These are phyloP conservation scores for Tanytarsus gracilentus DNA, from an alignment of 2,888 invertebrate species.

Conservation along the genomic window DNA sequence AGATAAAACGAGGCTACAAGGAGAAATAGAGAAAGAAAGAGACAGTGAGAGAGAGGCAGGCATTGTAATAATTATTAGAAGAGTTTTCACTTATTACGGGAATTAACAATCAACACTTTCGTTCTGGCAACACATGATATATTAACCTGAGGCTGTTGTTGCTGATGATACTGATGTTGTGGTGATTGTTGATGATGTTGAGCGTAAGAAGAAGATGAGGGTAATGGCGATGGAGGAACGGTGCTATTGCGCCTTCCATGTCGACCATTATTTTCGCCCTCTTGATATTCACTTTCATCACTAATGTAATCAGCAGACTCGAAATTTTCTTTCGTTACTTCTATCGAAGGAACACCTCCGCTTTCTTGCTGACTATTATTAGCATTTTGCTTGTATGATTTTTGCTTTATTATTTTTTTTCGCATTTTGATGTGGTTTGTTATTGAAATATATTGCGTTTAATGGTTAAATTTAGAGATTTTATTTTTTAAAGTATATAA, in stretches of 20 bases:
- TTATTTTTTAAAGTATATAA: no score
- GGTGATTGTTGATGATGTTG: slow-evolving; percentile 36
- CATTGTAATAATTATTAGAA: not conserved
- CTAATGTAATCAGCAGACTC: slow-evolving; percentile 36
- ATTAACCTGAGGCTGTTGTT: slow-evolving; percentile 34
- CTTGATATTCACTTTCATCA: slow-evolving; percentile 41
- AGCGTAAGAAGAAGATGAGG: slow-evolving; percentile 32
- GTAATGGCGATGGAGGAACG: slow-evolving; percentile 40
- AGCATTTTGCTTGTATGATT: slow-evolving; percentile 22
- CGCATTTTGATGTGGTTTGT: no score
- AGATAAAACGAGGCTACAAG: no score
- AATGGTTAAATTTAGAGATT: no score
- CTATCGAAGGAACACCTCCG: slow-evolving; percentile 50
- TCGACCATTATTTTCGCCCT: not conserved
- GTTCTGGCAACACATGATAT: slow-evolving; percentile 24
- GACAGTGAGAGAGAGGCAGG: not conserved
- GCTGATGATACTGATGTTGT: slow-evolving; percentile 33
- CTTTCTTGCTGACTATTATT: slow-evolving; percentile 30
- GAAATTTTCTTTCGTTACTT: slow-evolving; percentile 75
- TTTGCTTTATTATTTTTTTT: not conserved
- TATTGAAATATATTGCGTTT: no score
- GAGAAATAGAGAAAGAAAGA: not conserved
- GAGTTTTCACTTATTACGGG: not conserved
- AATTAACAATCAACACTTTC: slow-evolving; percentile 17
- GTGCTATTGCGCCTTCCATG: slow-evolving; percentile 41